Conservation (phyloP, 2,797 vertebrate species). For the Rhinella marina region DNA sequence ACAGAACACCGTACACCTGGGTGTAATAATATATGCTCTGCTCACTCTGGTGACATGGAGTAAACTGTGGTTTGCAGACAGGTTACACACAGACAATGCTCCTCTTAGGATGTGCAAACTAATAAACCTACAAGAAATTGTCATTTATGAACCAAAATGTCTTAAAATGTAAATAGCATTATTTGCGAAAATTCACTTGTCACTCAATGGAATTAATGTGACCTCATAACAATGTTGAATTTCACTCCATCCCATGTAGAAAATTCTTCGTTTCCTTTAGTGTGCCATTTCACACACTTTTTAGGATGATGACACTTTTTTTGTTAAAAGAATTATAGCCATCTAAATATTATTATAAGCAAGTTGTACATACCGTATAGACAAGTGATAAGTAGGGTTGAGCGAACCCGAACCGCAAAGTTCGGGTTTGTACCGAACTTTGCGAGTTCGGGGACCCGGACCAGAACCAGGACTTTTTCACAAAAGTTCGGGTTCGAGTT, state of each 20-base stretch:
- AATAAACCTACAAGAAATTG: neutral
- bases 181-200: neutral
- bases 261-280: too few relatives aligned
- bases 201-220: neutral
- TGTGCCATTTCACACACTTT: neutral
- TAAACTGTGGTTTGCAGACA: constrained; percentile 7
- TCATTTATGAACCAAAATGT: constrained; percentile 3
- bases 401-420: too few relatives aligned
- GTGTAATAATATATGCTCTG: neutral
- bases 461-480: too few relatives aligned
- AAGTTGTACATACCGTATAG: neutral
- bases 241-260: too few relatives aligned
- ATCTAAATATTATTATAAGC: neutral
- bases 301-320: neutral
- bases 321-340: neutral
- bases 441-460: too few relatives aligned
- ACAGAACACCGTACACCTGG: neutral
- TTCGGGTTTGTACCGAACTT: too few relatives aligned
- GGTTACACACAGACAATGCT: neutral
- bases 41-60: neutral
- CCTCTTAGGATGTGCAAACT: neutral
- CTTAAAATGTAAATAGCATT: neutral
- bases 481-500: too few relatives aligned
- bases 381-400: too few relatives aligned
- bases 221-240: neutral